A percentile compares a stretch with the other conserved stretches of the same genome.
phyloP scores from a whole-genome alignment of 2,113 vertebrate genomes.

The Cryptotis parvus region DNA sequence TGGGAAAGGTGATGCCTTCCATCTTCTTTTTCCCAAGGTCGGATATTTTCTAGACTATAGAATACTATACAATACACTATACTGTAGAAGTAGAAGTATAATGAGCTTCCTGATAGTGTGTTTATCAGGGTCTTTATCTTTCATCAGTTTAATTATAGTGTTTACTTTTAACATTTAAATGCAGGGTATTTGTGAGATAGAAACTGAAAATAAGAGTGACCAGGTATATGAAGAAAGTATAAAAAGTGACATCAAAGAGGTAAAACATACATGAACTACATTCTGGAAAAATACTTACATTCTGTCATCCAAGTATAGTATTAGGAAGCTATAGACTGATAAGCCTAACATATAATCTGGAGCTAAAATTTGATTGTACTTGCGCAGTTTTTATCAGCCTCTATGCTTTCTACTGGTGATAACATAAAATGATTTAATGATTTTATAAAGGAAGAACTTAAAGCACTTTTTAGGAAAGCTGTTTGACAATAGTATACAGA shows the following conservation, averaged over 20 bases:
- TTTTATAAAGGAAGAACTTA: slow-evolving; percentile 25
- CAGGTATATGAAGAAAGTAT: neutral
- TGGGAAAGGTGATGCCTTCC: too few relatives aligned
- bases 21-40: too few relatives aligned
- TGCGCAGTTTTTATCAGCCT: neutral
- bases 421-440: slow-evolving; percentile 29
- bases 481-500: neutral
- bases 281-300: neutral
- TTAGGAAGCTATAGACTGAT: neutral
- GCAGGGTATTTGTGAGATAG: slow-evolving; percentile 19
- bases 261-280: slow-evolving; percentile 8
- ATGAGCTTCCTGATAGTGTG: neutral
- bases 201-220: neutral
- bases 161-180: too few relatives aligned
- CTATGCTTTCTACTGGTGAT: neutral
- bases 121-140: too few relatives aligned
- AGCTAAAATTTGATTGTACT: slow-evolving; percentile 28
- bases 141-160: too few relatives aligned
- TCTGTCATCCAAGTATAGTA: neutral
- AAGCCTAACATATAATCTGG: neutral
- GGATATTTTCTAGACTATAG: slow-evolving; percentile 7
- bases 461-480: slow-evolving; percentile 7
- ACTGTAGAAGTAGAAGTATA: neutral
- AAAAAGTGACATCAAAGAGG: neutral
- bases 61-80: too few relatives aligned